Base-by-base conservation (phyloP, 92 coral and sea anemone species). In the Phenganax subtilis region DNA sequence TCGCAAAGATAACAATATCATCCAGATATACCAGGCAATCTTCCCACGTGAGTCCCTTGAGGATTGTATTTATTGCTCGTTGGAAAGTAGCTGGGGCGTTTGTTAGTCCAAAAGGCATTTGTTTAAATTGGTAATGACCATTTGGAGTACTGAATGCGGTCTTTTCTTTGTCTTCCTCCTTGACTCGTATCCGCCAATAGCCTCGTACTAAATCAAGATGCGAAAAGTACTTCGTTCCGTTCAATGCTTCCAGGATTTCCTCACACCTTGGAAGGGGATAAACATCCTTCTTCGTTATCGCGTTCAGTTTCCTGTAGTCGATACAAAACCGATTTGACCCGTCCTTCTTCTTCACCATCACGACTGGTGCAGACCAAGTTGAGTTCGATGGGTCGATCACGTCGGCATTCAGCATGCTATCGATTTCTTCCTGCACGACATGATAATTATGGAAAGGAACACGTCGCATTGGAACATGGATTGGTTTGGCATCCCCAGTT, bases 11-110 rank as follows among this genome's bases (percentile, higher is more conserved):
- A 0, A 87, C 79, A 53, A 79, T 71, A 81, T 87, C 85, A 67
- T 87, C 87, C 57, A 84, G 75, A 71, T 72, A 87, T 25, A 80
- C 87, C 37, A 80, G 87, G 65, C 87, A 87, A 56, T 60, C 63
- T 1, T 83, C 29, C 87, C 87, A 84, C 64, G 87, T 69, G 25
- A 84, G 51, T 0, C 86, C 88, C 9, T 74, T 82, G 59, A 88
- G 27, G 8, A 75, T 51, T 0, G 71, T 70, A 25, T 88, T 74
- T 84, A 87, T 79, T 52, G 77, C 80, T n/a, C 87, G 16, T 83
- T 77, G 75, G 25, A 83, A 87, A n/a, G 87, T 62, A 14, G 87
- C 80, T 0, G 87, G 87, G 54, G 84, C 87, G 47, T 37, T 37
- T 0, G 47, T 37, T 37, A 37, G 47, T 2, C 47, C 85, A 53